Conservation (phyloP, 2,113 vertebrate species). For the Ancistrus triradiatus region DNA sequence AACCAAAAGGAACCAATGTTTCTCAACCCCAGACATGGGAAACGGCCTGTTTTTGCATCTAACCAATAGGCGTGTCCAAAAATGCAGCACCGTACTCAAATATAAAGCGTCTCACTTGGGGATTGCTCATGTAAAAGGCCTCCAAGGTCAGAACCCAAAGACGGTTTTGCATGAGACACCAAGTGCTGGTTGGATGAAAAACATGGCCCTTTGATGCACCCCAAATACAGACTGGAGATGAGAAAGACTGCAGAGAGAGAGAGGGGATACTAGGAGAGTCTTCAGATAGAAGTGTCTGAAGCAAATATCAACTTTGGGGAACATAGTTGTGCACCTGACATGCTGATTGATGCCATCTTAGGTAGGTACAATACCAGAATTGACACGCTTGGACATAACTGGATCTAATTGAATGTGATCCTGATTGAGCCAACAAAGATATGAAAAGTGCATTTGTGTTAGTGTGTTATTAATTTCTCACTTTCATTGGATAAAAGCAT, state of each 20-base stretch:
- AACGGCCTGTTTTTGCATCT: slow-evolving; percentile 72
- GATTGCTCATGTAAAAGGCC: slow-evolving; percentile 59
- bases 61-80: slow-evolving; percentile 58
- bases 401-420: too few relatives aligned
- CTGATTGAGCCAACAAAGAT: too few relatives aligned
- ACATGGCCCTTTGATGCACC: background rate
- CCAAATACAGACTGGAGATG: background rate
- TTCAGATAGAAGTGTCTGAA: background rate
- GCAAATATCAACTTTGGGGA: too few relatives aligned
- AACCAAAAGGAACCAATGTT: slow-evolving; percentile 53
- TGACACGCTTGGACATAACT: too few relatives aligned
- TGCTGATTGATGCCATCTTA: too few relatives aligned
- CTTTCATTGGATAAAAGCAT: too few relatives aligned
- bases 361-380: too few relatives aligned
- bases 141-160: slow-evolving; percentile 12
- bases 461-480: too few relatives aligned
- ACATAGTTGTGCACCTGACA: too few relatives aligned
- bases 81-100: slow-evolving; percentile 31
- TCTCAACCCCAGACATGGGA: slow-evolving; percentile 73
- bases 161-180: slow-evolving; percentile 61
- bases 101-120: slow-evolving; percentile 49
- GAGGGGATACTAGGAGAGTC: background rate
- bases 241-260: slow-evolving; percentile 10
- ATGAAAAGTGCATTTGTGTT: too few relatives aligned
- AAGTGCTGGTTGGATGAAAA: slow-evolving; percentile 67